A percentile compares a stretch with the other conserved stretches of the same genome.
Conservation (phyloP, 2,888 invertebrate genomes). For the Patella depressa region DNA sequence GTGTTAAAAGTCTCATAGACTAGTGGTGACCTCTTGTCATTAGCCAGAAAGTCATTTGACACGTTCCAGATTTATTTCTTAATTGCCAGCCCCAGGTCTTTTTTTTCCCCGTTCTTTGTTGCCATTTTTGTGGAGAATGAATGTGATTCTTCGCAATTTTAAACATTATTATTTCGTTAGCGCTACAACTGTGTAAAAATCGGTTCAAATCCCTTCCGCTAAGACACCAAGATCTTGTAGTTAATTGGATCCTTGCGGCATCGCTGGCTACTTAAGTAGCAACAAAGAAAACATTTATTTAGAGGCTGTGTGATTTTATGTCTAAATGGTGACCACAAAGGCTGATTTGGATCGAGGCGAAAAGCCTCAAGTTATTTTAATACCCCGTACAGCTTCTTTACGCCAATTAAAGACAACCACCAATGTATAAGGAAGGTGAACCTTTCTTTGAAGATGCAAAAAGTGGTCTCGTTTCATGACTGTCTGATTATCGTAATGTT, state of each 20-base stretch:
- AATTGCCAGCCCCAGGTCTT: neutral
- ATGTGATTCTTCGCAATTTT: neutral
- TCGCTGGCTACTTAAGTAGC: neutral
- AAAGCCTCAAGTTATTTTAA: neutral
- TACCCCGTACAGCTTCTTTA: neutral
- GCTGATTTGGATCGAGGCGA: neutral
- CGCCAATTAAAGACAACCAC: neutral
- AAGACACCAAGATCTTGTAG: neutral
- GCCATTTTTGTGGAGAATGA: no score
- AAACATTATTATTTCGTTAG: constrained; percentile 2
- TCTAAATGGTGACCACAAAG: neutral
- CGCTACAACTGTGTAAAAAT: neutral
- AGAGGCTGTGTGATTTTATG: neutral
- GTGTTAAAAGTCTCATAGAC: no score
- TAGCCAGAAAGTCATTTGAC: neutral
- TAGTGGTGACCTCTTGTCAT: neutral
- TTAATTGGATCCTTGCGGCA: constrained; percentile 10
- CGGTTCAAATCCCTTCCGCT: neutral
- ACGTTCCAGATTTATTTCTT: neutral
- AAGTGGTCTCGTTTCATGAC: no score
- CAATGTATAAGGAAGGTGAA: no score
- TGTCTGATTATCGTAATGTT: no score
- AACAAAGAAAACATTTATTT: constrained; percentile 8
- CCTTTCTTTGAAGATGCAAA: no score
- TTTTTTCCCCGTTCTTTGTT: no score